Evolutionary conservation across 2,113 vertebrate species (phyloP).

Genomic region (Coptodon bakossiorum): DNA sequence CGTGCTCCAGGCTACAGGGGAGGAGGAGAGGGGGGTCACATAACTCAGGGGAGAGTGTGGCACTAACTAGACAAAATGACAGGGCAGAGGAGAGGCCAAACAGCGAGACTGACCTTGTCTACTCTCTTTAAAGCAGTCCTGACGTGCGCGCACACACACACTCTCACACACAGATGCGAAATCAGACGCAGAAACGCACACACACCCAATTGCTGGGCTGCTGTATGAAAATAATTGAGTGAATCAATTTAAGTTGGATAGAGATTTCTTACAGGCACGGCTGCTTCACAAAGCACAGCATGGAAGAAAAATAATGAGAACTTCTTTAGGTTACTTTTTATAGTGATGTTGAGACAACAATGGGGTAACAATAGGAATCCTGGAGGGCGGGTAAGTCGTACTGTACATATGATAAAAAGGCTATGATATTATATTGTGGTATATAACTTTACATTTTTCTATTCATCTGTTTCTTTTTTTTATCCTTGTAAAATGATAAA

Average conservation of each 20-base stretch:
- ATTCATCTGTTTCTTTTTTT: neutral
- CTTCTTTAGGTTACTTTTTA: neutral
- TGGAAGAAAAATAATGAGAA: constrained; percentile 41
- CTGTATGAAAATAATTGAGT: neutral
- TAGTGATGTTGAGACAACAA: neutral
- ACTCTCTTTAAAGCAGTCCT: neutral
- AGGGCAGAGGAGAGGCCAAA: constrained; percentile 12
- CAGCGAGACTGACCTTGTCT: constrained; percentile 17
- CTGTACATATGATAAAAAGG: neutral
- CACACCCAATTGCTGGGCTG: neutral
- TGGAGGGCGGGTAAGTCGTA: neutral
- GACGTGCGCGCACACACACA: neutral
- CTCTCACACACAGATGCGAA: neutral
- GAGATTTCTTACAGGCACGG: neutral
- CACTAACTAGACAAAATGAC: constrained; percentile 35
- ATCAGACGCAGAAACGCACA: neutral
- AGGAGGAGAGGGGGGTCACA: neutral
- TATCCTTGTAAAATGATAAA: neutral
- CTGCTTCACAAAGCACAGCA: constrained; percentile 18
- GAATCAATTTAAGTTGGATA: neutral
- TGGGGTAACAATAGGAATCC: neutral
- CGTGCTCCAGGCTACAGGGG: neutral
- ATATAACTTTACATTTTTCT: neutral
- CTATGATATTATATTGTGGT: neutral
- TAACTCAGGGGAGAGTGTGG: constrained; percentile 8